Percentiles rank a stretch among this genome's conserved stretches.
Evolutionary conservation across 35 echinoderm and acorn worm species (phyloP).

Genomic region (Diadema setosum): DNA sequence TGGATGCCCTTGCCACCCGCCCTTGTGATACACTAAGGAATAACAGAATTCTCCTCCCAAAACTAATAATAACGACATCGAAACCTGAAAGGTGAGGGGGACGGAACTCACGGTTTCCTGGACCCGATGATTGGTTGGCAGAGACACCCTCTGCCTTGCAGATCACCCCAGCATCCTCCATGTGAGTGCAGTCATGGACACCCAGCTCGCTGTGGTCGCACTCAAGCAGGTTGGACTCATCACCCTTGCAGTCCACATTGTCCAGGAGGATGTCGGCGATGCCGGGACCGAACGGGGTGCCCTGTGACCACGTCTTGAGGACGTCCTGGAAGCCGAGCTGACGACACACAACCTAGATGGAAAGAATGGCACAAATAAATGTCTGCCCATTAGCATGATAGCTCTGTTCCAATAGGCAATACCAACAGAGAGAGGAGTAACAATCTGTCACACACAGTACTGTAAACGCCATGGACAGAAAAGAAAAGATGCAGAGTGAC

Average conservation of each 20-base stretch:
- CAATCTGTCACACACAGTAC: too few species aligned
- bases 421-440: too few species aligned
- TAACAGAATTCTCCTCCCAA: too few species aligned
- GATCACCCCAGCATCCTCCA: constrained; percentile 2
- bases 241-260: constrained; percentile 31
- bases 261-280: constrained; percentile 3
- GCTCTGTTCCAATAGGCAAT: too few species aligned
- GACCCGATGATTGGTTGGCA: neutral
- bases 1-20: too few species aligned
- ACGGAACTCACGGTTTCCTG: neutral
- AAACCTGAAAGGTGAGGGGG: too few species aligned
- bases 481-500: neutral
- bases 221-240: constrained; percentile 20
- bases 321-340: neutral
- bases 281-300: neutral
- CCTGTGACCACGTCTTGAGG: neutral
- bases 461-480: neutral
- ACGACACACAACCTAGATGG: constrained; percentile 10
- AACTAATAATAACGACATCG: too few species aligned
- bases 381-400: too few species aligned
- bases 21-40: too few species aligned
- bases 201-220: neutral
- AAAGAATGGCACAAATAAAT: too few species aligned
- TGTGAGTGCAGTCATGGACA: constrained; percentile 19
- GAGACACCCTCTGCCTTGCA: neutral